Conservation (phyloP, 2,797 vertebrate species). For the Eulemur coronatus region DNA sequence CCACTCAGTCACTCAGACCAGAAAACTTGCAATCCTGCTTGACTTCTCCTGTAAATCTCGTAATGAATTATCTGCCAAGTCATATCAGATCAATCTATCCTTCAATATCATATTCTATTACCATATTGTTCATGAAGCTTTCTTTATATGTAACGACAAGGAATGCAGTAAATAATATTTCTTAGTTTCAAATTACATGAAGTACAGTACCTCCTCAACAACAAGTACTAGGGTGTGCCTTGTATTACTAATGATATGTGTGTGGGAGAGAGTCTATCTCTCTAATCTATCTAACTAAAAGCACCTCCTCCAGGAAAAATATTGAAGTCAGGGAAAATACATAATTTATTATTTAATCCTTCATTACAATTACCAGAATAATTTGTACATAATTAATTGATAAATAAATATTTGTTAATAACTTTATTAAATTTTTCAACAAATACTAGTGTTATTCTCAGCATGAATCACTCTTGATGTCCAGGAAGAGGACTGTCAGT, state of each 20-base stretch:
- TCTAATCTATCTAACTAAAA: neutral
- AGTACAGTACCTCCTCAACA: neutral
- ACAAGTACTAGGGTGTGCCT: neutral
- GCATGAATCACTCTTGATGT: neutral
- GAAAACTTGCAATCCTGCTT: neutral
- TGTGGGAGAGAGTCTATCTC: neutral
- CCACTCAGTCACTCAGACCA: neutral
- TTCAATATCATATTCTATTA: neutral
- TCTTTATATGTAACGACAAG: neutral
- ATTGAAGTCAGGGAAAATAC: neutral
- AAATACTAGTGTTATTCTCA: neutral
- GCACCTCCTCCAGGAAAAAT: neutral
- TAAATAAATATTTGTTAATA: slow-evolving; percentile 1
- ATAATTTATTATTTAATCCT: neutral
- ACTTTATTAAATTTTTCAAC: neutral
- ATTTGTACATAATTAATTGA: neutral
- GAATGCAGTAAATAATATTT: neutral
- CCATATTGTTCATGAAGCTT: neutral
- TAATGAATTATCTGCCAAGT: neutral
- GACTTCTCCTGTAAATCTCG: neutral
- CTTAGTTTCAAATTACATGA: neutral
- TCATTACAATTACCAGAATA: neutral
- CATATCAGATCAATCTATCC: neutral
- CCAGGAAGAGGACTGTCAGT: neutral
- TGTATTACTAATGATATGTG: neutral